Evolutionary conservation across 2,888 invertebrate genomes (phyloP).

Genomic region (Acanthoscelides obtectus): DNA sequence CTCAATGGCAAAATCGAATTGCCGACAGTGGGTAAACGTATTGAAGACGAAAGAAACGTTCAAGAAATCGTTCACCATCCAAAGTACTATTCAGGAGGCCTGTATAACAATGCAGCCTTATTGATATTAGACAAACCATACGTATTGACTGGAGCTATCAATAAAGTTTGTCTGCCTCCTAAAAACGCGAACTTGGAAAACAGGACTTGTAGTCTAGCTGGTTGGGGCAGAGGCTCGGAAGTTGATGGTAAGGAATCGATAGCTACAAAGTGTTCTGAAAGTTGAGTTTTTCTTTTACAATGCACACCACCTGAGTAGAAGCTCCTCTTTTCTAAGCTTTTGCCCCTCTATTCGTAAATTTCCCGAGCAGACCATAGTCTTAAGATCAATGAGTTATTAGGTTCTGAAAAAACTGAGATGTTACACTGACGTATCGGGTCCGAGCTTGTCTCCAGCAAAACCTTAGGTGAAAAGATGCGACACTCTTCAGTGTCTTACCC

Average conservation of each 20-base stretch:
- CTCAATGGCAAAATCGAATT: constrained; percentile 74
- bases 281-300: no score
- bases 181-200: constrained; percentile 49
- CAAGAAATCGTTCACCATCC: constrained; percentile 48
- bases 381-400: no score
- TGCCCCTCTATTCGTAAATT: no score
- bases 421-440: no score
- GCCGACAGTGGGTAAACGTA: constrained; percentile 54
- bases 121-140: constrained; percentile 56
- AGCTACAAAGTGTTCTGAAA: no score
- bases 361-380: no score
- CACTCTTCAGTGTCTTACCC: no score
- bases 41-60: constrained; percentile 58
- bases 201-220: constrained; percentile 62
- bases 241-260: constrained; percentile 14
- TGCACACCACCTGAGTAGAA: no score
- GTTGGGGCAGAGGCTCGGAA: constrained; percentile 55
- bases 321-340: no score
- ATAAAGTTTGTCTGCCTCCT: constrained; percentile 61
- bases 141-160: constrained; percentile 52
- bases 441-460: no score
- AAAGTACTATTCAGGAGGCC: constrained; percentile 52
- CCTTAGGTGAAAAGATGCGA: no score
- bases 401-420: no score
- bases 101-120: constrained; percentile 65